Evolutionary conservation across 1,140 invertebrate genomes (phyloP).

Genomic region (silkworm (Bombyx mori)): ASM3026992v2 NC_085128.1:9580501-9581000

Average conservation of each 20-base stretch:
- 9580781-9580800: constrained; percentile 9
- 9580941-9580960: constrained; percentile 41
- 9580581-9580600: constrained; percentile 49
- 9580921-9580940: constrained; percentile 9
- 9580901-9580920: not conserved
- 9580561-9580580: constrained; percentile 56
- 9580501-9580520: constrained; percentile 66
- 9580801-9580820: constrained; percentile 40
- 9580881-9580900: too few species aligned
- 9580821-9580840: constrained; percentile 35
- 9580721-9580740: constrained; percentile 59
- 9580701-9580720: constrained; percentile 49
- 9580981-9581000: constrained; percentile 17
- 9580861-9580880: too few species aligned
- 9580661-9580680: constrained; percentile 62
- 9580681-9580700: constrained; percentile 71
- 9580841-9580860: constrained; percentile 39
- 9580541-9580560: constrained; percentile 75
- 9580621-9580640: constrained; percentile 31
- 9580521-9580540: constrained; percentile 75
- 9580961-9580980: constrained; percentile 19
- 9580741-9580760: constrained; percentile 58
- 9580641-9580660: constrained; percentile 45
- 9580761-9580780: constrained; percentile 21
- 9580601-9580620: constrained; percentile 55